These are phyloP conservation scores for Aphidius colemani DNA, from an alignment of 2,888 invertebrate species.

Conservation along the genomic window DNA sequence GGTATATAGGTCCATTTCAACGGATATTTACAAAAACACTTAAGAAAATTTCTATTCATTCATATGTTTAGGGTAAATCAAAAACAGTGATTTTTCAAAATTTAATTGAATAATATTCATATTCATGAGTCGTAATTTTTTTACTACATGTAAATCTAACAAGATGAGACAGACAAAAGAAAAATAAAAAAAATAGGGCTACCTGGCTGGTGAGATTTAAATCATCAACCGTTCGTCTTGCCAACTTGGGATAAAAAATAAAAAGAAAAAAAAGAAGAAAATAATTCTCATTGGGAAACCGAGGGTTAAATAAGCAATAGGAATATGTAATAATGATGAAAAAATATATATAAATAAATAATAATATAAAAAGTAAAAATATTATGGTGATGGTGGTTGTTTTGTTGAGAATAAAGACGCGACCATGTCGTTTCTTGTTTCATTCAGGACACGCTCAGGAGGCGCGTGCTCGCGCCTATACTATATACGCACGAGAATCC, in stretches of 20 bases:
- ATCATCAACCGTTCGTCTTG: slow-evolving; percentile 28
- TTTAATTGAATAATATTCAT: slow-evolving; percentile 21
- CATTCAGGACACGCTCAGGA: slow-evolving; percentile 39
- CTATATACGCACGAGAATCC: slow-evolving; percentile 45
- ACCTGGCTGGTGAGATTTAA: slow-evolving; percentile 17
- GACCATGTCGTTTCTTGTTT: slow-evolving; percentile 29
- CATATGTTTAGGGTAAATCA: too few relatives aligned
- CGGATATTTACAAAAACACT: too few relatives aligned
- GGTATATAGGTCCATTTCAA: too few relatives aligned
- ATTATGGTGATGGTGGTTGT: too few relatives aligned
- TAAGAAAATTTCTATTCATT: too few relatives aligned
- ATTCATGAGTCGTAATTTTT: background rate
- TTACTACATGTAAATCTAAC: too few relatives aligned
- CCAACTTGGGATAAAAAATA: background rate
- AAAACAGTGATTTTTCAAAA: background rate
- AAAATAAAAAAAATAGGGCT: background rate
- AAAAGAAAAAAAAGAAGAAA: slow-evolving; percentile 2
- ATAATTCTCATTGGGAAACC: background rate
- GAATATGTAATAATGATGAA: too few relatives aligned
- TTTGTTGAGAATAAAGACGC: slow-evolving; percentile 10
- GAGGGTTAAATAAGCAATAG: too few relatives aligned
- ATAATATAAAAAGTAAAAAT: too few relatives aligned
- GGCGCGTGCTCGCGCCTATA: slow-evolving; percentile 31
- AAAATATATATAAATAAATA: too few relatives aligned
- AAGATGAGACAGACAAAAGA: background rate